phyloP scores from a whole-genome alignment of 1,140 invertebrate genomes.

The Maconellicoccus hirsutus region DNA sequence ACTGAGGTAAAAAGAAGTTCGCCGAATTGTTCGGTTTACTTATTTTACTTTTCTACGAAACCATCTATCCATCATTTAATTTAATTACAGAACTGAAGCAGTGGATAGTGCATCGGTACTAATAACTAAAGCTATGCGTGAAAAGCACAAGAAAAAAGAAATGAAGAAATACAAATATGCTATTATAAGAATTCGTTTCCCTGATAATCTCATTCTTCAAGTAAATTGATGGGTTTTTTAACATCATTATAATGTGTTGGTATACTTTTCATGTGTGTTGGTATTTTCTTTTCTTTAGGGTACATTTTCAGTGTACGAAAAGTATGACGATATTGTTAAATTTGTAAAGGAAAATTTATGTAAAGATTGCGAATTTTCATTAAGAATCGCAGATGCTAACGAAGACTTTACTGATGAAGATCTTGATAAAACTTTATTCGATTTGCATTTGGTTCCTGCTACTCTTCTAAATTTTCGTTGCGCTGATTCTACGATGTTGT shows the following conservation, averaged over 20 bases:
- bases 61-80: constrained; percentile 28
- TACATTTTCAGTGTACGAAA: constrained; percentile 70
- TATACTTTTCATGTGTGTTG: too few species aligned
- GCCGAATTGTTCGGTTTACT: background rate
- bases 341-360: constrained; percentile 62
- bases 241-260: background rate
- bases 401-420: constrained; percentile 46
- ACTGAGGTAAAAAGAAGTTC: constrained; percentile 41
- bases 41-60: constrained; percentile 15
- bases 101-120: constrained; percentile 69
- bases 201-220: constrained; percentile 71
- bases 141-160: constrained; percentile 67
- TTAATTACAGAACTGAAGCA: constrained; percentile 56
- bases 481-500: constrained; percentile 34
- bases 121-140: constrained; percentile 83
- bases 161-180: constrained; percentile 66
- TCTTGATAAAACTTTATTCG: constrained; percentile 51
- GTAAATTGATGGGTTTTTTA: constrained; percentile 35
- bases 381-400: constrained; percentile 48
- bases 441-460: constrained; percentile 62
- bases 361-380: constrained; percentile 50
- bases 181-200: constrained; percentile 72
- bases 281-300: constrained; percentile 42
- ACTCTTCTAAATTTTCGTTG: constrained; percentile 56
- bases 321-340: constrained; percentile 50